Base-by-base conservation (phyloP, 2,888 invertebrate genomes). In the Spilarctia lutea region DNA sequence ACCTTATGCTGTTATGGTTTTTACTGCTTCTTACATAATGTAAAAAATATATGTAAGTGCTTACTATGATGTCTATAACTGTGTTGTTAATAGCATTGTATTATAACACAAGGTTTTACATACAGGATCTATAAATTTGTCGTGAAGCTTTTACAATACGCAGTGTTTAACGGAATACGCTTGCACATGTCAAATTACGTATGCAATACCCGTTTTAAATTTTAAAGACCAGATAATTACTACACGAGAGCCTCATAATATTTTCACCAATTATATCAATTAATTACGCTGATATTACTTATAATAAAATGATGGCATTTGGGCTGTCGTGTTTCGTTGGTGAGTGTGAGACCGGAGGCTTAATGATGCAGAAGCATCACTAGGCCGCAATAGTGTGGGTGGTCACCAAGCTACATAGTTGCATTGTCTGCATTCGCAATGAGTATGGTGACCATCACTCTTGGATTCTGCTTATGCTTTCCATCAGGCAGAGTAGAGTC, bases 141-240 rank as follows among this genome's bases (percentile, higher is more conserved):
- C 48, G 68, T 48, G 30, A 68, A 69, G 10, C 2, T 56, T 39
- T 56, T 35, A 56, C 13, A 56, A n/a, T n/a, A 16, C 35, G 33
- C 48, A 45, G 33, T 16, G 39, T 56, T 69, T 69, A 70, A 13
- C 63, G 30, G 20, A 24, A 73, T 79, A 78, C 79, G 75, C 82
- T 73, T 79, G 79, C 82, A 83, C 81, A 81, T 83, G 85, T 78
- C 80, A 80, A 77, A 77, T 68, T 67, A 39, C 52, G 65, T 30
- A 35, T 70, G 30, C 72, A 60, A 75, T 71, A 72, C 69, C 74
- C 74, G 83, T 87, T 89, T 88, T 89, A 86, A 85, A 85, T 82
- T 81, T 76, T 81, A 74, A 85, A 85, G 84, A 88, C 88, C 88
- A 89, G 88, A 16, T 45, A 45, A 16, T 88, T 88, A 86, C 83